Conservation (phyloP, 2,113 vertebrate genomes). For the Planiliza haematocheilus region DNA sequence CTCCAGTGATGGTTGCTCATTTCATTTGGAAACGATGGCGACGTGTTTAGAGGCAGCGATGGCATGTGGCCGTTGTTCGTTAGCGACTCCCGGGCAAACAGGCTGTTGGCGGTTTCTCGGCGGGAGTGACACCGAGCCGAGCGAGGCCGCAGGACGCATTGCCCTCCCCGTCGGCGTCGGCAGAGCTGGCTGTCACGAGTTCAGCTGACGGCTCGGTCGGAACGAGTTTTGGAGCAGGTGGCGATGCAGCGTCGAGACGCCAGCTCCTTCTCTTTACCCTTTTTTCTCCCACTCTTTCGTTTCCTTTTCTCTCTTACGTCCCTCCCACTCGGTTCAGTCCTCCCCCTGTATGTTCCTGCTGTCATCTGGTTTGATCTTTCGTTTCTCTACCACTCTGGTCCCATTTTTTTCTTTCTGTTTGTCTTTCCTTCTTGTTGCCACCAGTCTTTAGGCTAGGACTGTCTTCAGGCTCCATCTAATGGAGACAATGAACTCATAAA, state of each 20-base stretch:
- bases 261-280: neutral
- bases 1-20: neutral
- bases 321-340: constrained; percentile 11
- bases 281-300: neutral
- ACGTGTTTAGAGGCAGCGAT: constrained; percentile 15
- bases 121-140: constrained; percentile 33
- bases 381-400: neutral
- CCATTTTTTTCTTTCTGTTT: neutral
- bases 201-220: neutral
- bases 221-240: constrained; percentile 38
- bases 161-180: constrained; percentile 19
- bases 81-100: constrained; percentile 33
- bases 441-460: neutral
- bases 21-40: constrained; percentile 4
- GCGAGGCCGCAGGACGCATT: constrained; percentile 37
- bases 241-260: constrained; percentile 17
- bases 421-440: neutral
- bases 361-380: constrained; percentile 17
- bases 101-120: constrained; percentile 53
- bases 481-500: too few species aligned
- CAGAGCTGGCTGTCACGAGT: constrained; percentile 39
- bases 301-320: neutral
- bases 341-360: neutral
- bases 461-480: neutral
- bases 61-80: constrained; percentile 42